phyloP scores from a whole-genome alignment of 1,140 invertebrate genomes.

The Aphis craccivora region DNA sequence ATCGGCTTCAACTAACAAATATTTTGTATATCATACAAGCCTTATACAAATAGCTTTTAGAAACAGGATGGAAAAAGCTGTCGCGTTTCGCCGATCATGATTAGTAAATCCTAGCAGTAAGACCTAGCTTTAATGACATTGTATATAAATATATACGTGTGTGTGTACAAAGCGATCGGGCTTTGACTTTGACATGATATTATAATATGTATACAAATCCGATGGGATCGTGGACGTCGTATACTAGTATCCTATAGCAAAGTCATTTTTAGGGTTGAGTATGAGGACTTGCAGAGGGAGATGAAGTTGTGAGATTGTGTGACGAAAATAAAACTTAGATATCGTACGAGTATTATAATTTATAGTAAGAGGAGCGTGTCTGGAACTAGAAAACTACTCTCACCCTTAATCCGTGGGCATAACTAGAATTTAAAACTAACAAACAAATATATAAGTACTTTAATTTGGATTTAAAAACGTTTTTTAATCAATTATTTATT shows the following conservation, averaged over 20 bases:
- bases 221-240: not conserved
- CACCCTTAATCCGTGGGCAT: not conserved
- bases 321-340: not conserved
- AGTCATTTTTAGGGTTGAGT: not conserved
- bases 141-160: not conserved
- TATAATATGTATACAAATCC: constrained; percentile 13
- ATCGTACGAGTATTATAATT: not conserved
- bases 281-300: not conserved
- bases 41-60: not conserved
- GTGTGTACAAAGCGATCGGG: not conserved
- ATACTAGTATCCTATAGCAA: not conserved
- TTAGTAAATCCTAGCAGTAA: constrained; percentile 7
- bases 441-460: not conserved
- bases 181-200: not conserved
- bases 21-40: not conserved
- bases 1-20: not conserved
- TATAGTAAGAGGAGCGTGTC: not conserved
- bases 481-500: not conserved
- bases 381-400: not conserved
- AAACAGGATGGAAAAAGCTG: not conserved
- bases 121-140: not conserved
- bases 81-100: not conserved
- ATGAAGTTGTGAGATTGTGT: not conserved
- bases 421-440: not conserved
- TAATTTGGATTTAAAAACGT: not conserved